Base-by-base conservation (phyloP, 2,113 vertebrate genomes). In the Alligator sinensis region DNA sequence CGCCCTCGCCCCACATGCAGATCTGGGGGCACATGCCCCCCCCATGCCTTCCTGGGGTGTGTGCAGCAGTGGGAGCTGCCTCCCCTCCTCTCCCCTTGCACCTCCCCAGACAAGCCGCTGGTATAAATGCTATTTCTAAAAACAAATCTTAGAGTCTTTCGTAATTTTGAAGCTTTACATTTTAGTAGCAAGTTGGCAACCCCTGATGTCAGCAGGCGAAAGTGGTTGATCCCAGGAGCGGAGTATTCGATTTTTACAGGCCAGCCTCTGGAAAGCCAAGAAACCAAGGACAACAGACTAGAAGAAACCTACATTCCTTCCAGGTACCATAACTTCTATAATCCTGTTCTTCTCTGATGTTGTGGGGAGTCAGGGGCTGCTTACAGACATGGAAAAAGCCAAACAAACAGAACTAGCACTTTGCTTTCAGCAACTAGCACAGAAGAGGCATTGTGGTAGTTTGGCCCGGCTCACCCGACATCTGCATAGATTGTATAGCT, bases 161-260 rank as follows among this genome's bases (percentile, higher is more conserved):
- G 97, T 88, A 97, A 98, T 77, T 97, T 96, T 17, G 96, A 98
- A 92, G 19, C 94, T 89, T 97, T 98, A 90, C 95, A 63, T 81
- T 98, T 96, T 5, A 86, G 79, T 61, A 98, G 98, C 89, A 98
- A 98, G 38, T 4, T 98, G 68, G 93, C 96, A 4, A 27, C 91
- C 28, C 97, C 98, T 3, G 99, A 99, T 30, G 97, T 98, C 92
- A 97, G 98, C 89, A 96, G 97, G 87, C 90, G 98, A 57, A 99
- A 98, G 91, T 98, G 98, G 78, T 85, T 99, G 70, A 96, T 97
- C 76, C 96, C 98, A 9, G 98, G 96, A 16, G 96, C 97, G 0
- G 98, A 99, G 66, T 98, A 98, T 55, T 98, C 98, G 3, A 98
- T 98, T 84, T 98, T 98, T 87, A 98, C 98, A 15, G 98, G 98